phyloP scores from a whole-genome alignment of 1,140 invertebrate genomes.

The Neotoxoptera formosana region DNA sequence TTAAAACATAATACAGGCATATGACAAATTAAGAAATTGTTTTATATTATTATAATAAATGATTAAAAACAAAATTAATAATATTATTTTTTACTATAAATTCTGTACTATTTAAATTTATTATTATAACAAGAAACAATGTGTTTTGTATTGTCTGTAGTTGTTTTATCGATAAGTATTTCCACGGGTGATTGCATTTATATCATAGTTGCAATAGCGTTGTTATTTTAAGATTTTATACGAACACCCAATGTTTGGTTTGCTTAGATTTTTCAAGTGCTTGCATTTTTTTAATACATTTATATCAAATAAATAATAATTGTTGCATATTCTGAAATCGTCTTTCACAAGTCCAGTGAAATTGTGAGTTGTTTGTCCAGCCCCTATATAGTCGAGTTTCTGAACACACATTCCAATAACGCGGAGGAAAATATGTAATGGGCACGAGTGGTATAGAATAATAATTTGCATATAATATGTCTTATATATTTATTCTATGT shows the following conservation, averaged over 20 bases:
- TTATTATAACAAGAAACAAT: not conserved
- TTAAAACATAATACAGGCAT: not conserved
- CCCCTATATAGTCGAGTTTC: not conserved
- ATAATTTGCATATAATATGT: not conserved
- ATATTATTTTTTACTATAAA: not conserved
- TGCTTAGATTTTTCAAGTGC: not conserved
- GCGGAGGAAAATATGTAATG: too few relatives aligned
- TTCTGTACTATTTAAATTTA: not conserved
- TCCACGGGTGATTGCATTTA: not conserved
- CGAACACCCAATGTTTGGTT: not conserved
- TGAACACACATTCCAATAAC: not conserved
- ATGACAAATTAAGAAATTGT: not conserved
- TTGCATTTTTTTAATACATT: not conserved
- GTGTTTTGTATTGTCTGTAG: not conserved
- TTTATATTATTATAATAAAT: too few relatives aligned
- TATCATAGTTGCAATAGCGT: not conserved
- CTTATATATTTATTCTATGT: not conserved
- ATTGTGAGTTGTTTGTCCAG: not conserved
- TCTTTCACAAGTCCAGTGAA: not conserved
- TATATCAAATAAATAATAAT: slow-evolving; percentile 5
- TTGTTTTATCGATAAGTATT: not conserved
- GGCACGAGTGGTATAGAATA: not conserved
- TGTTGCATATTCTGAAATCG: not conserved
- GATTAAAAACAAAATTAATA: not conserved
- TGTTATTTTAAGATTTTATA: not conserved